These are phyloP conservation scores for Ecliptopera silaceata DNA, from an alignment of 2,888 invertebrate species.

Conservation along the genomic window DNA sequence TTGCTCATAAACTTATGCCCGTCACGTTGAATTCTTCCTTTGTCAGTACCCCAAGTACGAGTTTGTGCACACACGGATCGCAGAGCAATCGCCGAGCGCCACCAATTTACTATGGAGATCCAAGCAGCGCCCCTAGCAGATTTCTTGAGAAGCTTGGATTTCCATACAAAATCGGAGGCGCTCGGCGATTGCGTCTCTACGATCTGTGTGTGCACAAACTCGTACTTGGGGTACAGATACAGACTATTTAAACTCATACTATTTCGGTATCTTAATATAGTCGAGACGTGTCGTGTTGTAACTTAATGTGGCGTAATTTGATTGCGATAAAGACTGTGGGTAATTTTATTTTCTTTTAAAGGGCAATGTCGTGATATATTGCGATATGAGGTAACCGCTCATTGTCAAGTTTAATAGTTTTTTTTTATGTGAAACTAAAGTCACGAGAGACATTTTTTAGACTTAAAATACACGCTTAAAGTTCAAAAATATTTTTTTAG, in stretches of 20 bases:
- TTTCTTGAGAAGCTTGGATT: no score
- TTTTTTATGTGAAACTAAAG: background rate
- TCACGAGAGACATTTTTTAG: background rate
- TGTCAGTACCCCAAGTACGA: no score
- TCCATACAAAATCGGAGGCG: no score
- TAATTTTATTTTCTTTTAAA: constrained; percentile 49
- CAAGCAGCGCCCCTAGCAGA: no score
- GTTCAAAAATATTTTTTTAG: background rate
- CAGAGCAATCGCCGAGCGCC: no score
- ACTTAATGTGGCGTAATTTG: constrained; percentile 30
- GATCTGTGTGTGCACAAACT: no score
- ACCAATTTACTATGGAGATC: no score
- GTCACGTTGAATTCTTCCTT: constrained; percentile 77
- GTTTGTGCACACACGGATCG: no score
- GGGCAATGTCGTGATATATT: constrained; percentile 15
- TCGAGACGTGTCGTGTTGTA: constrained; percentile 43
- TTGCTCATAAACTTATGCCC: constrained; percentile 73
- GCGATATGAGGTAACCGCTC: constrained; percentile 1
- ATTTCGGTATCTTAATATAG: constrained; percentile 70
- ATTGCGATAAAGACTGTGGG: constrained; percentile 51
- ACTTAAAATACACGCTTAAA: no score
- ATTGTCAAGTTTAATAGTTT: constrained; percentile 8
- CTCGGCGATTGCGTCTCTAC: no score
- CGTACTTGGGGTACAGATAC: no score
- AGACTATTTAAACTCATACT: constrained; percentile 68